Percentiles rank a stretch among this genome's conserved stretches.
phyloP scores from a whole-genome alignment of 37 sponge, comb jelly and placozoan genomes.

The Petrosia ficiformis region DNA sequence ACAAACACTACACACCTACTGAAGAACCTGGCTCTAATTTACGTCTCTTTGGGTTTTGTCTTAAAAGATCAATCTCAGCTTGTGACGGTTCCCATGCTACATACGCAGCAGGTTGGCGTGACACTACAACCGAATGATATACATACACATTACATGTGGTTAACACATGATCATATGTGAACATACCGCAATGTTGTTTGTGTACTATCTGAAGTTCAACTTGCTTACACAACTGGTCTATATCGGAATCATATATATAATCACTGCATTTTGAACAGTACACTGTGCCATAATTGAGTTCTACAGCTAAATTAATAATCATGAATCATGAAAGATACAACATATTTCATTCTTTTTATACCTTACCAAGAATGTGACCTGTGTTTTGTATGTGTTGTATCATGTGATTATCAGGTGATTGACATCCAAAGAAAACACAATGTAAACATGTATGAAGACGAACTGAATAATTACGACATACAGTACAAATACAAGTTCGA shows the following conservation, averaged over 20 bases:
- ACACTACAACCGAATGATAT: too few species aligned
- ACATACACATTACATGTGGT: too few species aligned
- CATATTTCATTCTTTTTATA: neutral
- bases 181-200: conserved; percentile 25
- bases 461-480: conserved; percentile 51
- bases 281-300: conserved; percentile 74
- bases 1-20: conserved; percentile 31
- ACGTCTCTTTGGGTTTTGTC: conserved; percentile 67
- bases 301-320: conserved; percentile 72
- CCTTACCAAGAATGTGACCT: conserved; percentile 64
- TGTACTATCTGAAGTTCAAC: conserved; percentile 62
- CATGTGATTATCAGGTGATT: conserved; percentile 72
- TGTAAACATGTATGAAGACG: conserved; percentile 78
- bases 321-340: neutral
- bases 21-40: conserved; percentile 68
- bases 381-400: conserved; percentile 54
- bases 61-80: conserved; percentile 57
- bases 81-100: conserved; percentile 67
- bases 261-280: conserved; percentile 80
- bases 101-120: conserved; percentile 45
- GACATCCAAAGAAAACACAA: conserved; percentile 91
- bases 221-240: conserved; percentile 57
- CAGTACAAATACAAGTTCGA: conserved; percentile 67
- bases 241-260: conserved; percentile 71
- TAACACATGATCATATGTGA: too few species aligned